A percentile compares a stretch with the other conserved stretches of the same genome.
Evolutionary conservation across 2,113 vertebrate genomes (phyloP).

Genomic region (Gopherus evgoodei): DNA sequence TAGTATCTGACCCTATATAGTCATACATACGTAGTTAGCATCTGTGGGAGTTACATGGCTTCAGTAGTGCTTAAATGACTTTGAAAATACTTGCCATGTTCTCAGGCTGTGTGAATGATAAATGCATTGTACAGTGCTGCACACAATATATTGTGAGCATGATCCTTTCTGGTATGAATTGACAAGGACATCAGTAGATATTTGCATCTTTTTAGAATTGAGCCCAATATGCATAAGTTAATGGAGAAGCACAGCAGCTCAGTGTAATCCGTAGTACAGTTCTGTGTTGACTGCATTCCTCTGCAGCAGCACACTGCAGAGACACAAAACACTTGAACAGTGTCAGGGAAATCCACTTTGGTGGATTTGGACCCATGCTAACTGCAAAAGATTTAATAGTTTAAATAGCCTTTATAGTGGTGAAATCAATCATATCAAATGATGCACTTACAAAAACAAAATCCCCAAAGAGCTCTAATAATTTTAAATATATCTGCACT

Average conservation of each 20-base stretch:
- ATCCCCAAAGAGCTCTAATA: constrained; percentile 44
- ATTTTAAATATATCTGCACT: constrained; percentile 58
- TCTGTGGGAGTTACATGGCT: neutral
- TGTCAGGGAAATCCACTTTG: constrained; percentile 22
- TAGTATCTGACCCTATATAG: neutral
- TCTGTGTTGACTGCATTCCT: neutral
- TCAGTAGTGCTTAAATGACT: neutral
- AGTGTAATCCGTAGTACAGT: rapidly evolving
- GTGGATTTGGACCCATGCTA: constrained; percentile 36
- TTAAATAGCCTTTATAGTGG: constrained; percentile 50
- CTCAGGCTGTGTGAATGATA: neutral
- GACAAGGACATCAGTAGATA: neutral
- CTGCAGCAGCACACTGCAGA: neutral
- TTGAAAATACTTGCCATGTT: neutral
- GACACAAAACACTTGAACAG: neutral
- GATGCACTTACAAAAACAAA: constrained; percentile 49
- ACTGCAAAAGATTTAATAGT: constrained; percentile 58
- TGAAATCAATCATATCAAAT: constrained; percentile 63
- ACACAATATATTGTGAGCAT: neutral
- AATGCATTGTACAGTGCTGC: neutral
- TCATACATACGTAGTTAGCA: neutral
- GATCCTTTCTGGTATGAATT: neutral
- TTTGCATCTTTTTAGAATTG: neutral
- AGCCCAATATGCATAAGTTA: neutral
- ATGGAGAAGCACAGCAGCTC: neutral